Evolutionary conservation across 2,888 invertebrate species (phyloP), one percentile per base, ranked within the genome.

Genomic region (Sarcophaga carnaria): DNA sequence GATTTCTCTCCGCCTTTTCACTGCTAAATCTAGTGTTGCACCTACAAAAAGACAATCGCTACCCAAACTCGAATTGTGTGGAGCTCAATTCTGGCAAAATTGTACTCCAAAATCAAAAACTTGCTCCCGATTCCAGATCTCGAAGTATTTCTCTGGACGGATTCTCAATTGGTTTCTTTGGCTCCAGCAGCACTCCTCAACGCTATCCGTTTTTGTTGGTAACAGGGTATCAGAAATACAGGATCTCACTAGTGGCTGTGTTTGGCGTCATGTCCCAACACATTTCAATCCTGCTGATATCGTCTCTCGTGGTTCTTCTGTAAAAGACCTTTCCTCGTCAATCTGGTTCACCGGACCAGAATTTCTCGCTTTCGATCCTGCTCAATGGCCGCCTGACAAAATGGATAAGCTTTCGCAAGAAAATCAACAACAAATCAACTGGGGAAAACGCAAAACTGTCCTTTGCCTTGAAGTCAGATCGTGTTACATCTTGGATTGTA

Each of bases 221-320:
- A 89, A 89, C 45, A 76, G 88, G 2, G 74, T 89, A 3, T 80
- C 80, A 4, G 85, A 86, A 66, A 88, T 89, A 27, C 86, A 85
- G 47, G 83, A 85, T 17, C 25, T 70, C 11, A 81, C 88, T 17
- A 25, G n/a, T 12, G 47, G 72, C 6, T 25, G 59, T 49, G 8
- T 70, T 69, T 88, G 86, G 88, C 85, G 64, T 37, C 80, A 88
- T 66, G 85, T 88, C 3, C 88, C 85, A 49, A 85, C 86, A 10
- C 25, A 81, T 5, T 63, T 25, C 45, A 88, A 88, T 59, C 83
- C 86, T 60, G 88, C 85, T 3, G 88, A 89, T 54, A 25, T 22
- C 22, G 22, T 22, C 22, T 22, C 22, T 86, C 20, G 87, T 22
- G 87, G 87, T 27, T 66, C 72, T 25, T 22, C 80, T 12, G 77